These are phyloP conservation scores for Azorinus chamasolen DNA, from an alignment of 2,888 invertebrate species.

Conservation along the genomic window DNA sequence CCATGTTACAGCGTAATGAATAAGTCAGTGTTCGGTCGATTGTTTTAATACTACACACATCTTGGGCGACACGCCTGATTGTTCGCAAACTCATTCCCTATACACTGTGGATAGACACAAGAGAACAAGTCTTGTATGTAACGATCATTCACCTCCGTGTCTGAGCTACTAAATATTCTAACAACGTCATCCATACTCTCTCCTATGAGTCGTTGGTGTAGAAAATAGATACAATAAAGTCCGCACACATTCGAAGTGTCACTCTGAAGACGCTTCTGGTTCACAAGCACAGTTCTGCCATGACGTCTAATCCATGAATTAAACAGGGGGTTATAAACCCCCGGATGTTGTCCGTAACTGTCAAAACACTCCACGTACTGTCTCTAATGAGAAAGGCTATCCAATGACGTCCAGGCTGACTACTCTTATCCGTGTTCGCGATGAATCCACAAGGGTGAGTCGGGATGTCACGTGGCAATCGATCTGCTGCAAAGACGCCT, in stretches of 20 bases:
- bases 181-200: background rate
- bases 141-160: background rate
- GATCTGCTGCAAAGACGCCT: constrained; percentile 19
- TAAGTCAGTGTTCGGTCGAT: too few species aligned
- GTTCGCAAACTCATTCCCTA: background rate
- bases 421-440: constrained; percentile 20
- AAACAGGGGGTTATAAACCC: constrained; percentile 4
- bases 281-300: background rate
- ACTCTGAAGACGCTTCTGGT: too few species aligned
- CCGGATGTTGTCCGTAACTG: constrained; percentile 1
- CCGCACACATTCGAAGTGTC: too few species aligned
- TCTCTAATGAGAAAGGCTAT: constrained; percentile 23
- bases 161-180: too few species aligned
- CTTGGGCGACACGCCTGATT: background rate
- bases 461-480: background rate
- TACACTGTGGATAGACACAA: too few species aligned
- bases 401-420: constrained; percentile 25
- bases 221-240: too few species aligned
- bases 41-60: too few species aligned
- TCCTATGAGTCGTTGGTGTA: background rate
- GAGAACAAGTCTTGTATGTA: background rate
- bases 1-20: too few species aligned
- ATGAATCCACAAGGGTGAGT: constrained; percentile 21
- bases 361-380: constrained; percentile 4
- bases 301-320: background rate